Percentiles rank a stretch among this genome's conserved stretches.
These are phyloP conservation scores for Propsilocerus akamusi DNA, from an alignment of 1,140 invertebrate genomes.

Conservation along the genomic window DNA sequence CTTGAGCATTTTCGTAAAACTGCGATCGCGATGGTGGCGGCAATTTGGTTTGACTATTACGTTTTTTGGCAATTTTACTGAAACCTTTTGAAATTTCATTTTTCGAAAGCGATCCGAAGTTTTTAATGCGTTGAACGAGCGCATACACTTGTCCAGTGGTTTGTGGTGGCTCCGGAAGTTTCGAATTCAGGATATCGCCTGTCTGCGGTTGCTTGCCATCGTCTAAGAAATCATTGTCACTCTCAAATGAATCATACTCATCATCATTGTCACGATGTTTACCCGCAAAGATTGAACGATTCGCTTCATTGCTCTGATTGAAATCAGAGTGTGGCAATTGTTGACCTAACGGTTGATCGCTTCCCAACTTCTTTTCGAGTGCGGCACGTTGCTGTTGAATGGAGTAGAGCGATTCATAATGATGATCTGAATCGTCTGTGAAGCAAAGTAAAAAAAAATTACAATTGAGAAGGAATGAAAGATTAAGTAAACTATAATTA, in stretches of 20 bases:
- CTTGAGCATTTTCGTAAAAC: constrained; percentile 3
- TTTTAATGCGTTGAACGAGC: constrained; percentile 33
- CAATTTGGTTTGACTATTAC: constrained; percentile 7
- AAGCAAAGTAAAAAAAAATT: constrained; percentile 8
- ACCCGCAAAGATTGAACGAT: not conserved
- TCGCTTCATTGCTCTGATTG: not conserved
- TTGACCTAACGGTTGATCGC: constrained; percentile 11
- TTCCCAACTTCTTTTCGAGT: not conserved
- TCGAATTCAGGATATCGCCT: constrained; percentile 29
- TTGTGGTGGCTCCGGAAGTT: constrained; percentile 33
- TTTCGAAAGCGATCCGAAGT: constrained; percentile 33
- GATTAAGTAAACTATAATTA: not conserved
- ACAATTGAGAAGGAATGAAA: not conserved
- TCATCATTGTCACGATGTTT: constrained; percentile 17
- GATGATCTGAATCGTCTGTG: constrained; percentile 33
- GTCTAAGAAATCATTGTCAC: constrained; percentile 33
- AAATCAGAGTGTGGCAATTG: not conserved
- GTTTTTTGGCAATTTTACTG: constrained; percentile 21
- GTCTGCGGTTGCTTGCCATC: constrained; percentile 18
- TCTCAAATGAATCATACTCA: constrained; percentile 42
- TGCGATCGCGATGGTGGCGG: not conserved
- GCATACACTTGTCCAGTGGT: constrained; percentile 28
- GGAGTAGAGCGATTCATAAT: constrained; percentile 33
- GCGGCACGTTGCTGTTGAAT: not conserved
- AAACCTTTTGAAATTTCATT: constrained; percentile 28